phyloP scores from a whole-genome alignment of 2,113 vertebrate genomes.

The Brienomyrus longianalis region DNA sequence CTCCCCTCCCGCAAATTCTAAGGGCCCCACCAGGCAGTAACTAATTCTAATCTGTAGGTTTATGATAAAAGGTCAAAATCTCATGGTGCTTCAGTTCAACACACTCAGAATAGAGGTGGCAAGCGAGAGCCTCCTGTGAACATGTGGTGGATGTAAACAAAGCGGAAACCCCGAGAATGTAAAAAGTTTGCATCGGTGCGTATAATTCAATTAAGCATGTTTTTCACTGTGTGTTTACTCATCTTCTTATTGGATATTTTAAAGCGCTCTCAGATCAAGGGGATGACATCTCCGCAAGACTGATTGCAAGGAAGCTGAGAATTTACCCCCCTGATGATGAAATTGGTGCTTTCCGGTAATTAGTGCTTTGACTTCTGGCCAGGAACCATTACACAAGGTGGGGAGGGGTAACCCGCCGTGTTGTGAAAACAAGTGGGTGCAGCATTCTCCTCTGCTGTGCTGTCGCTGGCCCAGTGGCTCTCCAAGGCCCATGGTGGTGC shows the following conservation, averaged over 20 bases:
- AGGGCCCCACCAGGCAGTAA: neutral
- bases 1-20: neutral
- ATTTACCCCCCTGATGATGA: neutral
- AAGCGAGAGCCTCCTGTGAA: neutral
- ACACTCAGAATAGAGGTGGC: neutral
- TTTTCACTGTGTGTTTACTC: neutral
- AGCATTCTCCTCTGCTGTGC: neutral
- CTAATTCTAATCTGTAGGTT: neutral
- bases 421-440: neutral
- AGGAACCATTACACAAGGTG: conserved; percentile 3
- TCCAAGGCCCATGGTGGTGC: neutral
- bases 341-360: neutral
- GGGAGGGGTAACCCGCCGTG: neutral
- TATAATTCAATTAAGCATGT: neutral
- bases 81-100: neutral
- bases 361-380: neutral
- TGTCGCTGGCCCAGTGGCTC: neutral
- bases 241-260: neutral
- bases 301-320: neutral
- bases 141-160: neutral
- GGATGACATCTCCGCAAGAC: neutral
- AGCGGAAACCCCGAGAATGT: neutral
- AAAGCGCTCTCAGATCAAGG: neutral
- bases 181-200: neutral
- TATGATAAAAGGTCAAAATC: neutral